Evolutionary conservation across 2,797 vertebrate genomes (phyloP), one percentile per base, ranked within the genome.

Genomic region (Fratercula arctica): DNA sequence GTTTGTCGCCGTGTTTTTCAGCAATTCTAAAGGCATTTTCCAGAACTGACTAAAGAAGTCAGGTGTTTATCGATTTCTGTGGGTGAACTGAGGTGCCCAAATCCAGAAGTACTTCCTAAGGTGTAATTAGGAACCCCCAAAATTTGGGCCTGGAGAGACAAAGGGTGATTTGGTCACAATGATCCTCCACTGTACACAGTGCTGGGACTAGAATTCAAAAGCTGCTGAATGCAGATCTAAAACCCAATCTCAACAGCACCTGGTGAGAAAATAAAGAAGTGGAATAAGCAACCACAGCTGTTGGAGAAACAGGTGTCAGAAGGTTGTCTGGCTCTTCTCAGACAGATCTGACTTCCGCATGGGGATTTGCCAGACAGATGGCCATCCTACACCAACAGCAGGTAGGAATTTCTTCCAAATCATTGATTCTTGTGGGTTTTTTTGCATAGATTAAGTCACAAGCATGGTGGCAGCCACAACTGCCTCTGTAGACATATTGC

Each of bases 401-500:
- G 88, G 86, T 89, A 95, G 67, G 64, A 93, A 87, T 89, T 92
- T 90, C 75, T 92, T 96, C 87, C 84, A 78, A 69, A 83, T 78
- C 76, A 74, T 35, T 61, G 64, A 92, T 80, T 80, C 48, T 72
- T 93, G 41, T 41, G 53, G 31, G 14, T 3, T 78, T 85, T 85
- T 95, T 96, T 89, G 72, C n/a, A 6, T 16, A 95, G 67, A 90
- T 66, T 51, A 89, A 83, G 50, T 94, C 90, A 92, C 64, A 83
- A 84, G 53, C 1, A 4, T 1, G 3, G 81, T 89, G 68, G 48
- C 78, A 93, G 86, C 43, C 86, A 79, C 56, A 89, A 85, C 64
- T 90, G 84, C 68, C 64, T 94, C 75, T 85, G 54, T 18, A 95
- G 90, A 80, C 37, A 75, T 24, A 75, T 5, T 72, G 78, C 54